Conservation (phyloP, 2,113 vertebrate species). For the Cyanoliseus patagonus region DNA sequence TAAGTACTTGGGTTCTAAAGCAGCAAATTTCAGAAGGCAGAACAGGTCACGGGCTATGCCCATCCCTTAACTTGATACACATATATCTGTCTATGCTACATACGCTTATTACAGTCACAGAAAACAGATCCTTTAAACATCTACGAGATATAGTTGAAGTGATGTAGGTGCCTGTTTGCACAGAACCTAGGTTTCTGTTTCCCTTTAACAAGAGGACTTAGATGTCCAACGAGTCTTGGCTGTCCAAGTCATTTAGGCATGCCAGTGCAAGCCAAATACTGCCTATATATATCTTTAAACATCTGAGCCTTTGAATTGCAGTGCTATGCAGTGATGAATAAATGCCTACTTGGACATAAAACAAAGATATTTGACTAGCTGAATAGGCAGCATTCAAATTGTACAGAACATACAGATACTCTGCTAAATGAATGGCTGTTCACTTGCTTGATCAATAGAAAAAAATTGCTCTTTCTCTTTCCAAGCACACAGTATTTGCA, state of each 20-base stretch:
- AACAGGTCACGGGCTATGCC: background rate
- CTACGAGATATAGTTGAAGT: background rate
- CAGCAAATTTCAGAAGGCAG: background rate
- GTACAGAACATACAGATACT: slow-evolving; percentile 57
- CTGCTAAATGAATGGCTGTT: slow-evolving; percentile 52
- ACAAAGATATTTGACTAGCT: slow-evolving; percentile 60
- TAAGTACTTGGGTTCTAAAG: background rate
- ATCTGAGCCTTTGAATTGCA: slow-evolving; percentile 60
- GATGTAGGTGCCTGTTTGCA: background rate
- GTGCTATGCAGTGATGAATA: slow-evolving; percentile 33
- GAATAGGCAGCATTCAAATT: slow-evolving; percentile 58
- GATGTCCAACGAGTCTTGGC: background rate
- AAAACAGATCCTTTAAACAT: background rate
- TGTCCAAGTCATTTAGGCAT: background rate
- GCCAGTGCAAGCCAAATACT: background rate
- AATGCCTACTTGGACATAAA: slow-evolving; percentile 61
- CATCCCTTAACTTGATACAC: background rate
- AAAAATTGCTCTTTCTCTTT: slow-evolving; percentile 59
- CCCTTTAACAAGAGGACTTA: background rate
- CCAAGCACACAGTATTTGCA: slow-evolving; percentile 35
- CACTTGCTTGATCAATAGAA: slow-evolving; percentile 43
- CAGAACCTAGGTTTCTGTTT: background rate
- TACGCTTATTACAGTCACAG: background rate
- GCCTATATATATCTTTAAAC: slow-evolving; percentile 64
- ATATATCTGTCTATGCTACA: background rate